These are phyloP conservation scores for Stenodema calcarata DNA, from an alignment of 2,888 invertebrate species.

Conservation along the genomic window DNA sequence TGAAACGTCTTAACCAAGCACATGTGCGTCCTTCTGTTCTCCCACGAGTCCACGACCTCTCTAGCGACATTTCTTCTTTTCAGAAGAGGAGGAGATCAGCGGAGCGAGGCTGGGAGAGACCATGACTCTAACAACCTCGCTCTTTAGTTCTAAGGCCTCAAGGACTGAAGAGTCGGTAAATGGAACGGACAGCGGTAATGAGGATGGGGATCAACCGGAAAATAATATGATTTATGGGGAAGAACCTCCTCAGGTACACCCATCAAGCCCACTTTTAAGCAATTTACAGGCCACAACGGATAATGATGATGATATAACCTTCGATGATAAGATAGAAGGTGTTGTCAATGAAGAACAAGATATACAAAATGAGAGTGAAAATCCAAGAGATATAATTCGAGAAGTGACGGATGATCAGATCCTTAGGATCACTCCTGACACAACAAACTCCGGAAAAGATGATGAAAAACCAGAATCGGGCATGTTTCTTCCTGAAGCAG, in stretches of 20 bases:
- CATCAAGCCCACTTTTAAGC: not conserved
- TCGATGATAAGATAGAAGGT: not conserved
- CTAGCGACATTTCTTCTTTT: constrained; percentile 33
- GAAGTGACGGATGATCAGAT: not conserved
- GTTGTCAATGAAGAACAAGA: not conserved
- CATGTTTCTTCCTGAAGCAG: not conserved
- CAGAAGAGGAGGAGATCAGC: constrained; percentile 43
- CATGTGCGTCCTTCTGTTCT: constrained; percentile 40
- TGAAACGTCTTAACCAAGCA: constrained; percentile 34
- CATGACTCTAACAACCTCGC: constrained; percentile 41
- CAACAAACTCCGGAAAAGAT: not conserved
- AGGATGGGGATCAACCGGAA: constrained; percentile 30
- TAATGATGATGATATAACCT: not conserved
- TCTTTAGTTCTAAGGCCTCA: not conserved
- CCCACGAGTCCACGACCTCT: constrained; percentile 37
- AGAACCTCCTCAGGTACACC: not conserved
- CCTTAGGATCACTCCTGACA: not conserved
- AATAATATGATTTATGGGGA: not conserved
- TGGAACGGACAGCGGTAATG: constrained; percentile 25
- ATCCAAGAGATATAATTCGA: not conserved
- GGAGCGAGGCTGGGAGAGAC: constrained; percentile 44
- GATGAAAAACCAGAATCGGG: not conserved
- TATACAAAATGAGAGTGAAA: not conserved
- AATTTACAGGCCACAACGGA: not conserved
- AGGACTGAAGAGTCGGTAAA: not conserved